Percentiles rank a stretch among this genome's conserved stretches.
Evolutionary conservation across 2,888 invertebrate species (phyloP).

Genomic region (Zelleria hepariella): DNA sequence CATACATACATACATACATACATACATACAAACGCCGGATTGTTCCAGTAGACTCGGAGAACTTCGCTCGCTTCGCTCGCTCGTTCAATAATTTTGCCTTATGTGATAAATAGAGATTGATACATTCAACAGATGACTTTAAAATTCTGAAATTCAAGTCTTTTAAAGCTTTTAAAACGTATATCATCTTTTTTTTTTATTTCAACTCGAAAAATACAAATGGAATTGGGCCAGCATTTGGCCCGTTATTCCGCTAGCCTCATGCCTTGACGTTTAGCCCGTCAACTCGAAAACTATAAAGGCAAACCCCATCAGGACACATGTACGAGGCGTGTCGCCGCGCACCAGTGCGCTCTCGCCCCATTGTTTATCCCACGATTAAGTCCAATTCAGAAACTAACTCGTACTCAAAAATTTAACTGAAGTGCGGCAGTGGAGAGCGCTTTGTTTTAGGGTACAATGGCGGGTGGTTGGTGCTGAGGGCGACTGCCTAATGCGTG

Average conservation of each 20-base stretch:
- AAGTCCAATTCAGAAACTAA: constrained; percentile 69
- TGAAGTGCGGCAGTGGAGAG: constrained; percentile 50
- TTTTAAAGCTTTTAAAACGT: too few species aligned
- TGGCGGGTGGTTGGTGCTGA: constrained; percentile 36
- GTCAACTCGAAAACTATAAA: neutral
- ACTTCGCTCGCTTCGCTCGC: too few species aligned
- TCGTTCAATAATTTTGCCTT: too few species aligned
- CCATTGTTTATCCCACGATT: constrained; percentile 71
- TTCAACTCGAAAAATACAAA: neutral
- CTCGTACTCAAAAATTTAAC: constrained; percentile 68
- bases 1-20: too few species aligned
- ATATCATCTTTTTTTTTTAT: too few species aligned
- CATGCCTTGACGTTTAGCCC: neutral
- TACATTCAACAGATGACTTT: too few species aligned
- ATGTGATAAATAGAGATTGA: too few species aligned
- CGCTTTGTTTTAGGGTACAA: constrained; percentile 66
- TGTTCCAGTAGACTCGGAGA: too few species aligned
- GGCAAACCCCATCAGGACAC: constrained; percentile 23
- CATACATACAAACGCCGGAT: too few species aligned
- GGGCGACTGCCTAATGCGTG: neutral
- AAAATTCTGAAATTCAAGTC: too few species aligned
- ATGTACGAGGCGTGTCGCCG: constrained; percentile 54
- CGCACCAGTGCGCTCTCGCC: constrained; percentile 45
- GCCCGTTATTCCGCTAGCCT: neutral
- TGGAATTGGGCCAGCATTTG: too few species aligned